phyloP scores from a whole-genome alignment of 2,888 invertebrate genomes.

The Noctua janthe region DNA sequence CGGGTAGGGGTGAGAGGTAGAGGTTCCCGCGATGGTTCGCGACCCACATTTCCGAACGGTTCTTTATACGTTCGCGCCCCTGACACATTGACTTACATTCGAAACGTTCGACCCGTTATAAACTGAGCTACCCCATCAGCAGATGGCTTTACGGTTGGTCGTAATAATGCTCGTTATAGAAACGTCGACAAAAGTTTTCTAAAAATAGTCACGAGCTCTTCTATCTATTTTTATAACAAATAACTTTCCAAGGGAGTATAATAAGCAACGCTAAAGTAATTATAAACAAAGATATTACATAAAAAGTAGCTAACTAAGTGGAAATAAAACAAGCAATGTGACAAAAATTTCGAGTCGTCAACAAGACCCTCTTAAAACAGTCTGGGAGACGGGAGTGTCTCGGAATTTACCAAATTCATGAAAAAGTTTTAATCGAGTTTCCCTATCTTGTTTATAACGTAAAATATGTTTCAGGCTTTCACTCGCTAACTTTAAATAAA shows the following conservation, averaged over 20 bases:
- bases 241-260: not conserved
- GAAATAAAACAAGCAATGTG: slow-evolving; percentile 43
- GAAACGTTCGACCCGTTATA: slow-evolving; percentile 71
- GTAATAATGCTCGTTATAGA: slow-evolving; percentile 48
- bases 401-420: slow-evolving; percentile 58
- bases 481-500: slow-evolving; percentile 21
- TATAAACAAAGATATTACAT: not conserved
- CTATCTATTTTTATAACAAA: not conserved
- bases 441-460: slow-evolving; percentile 56
- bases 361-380: slow-evolving; percentile 37
- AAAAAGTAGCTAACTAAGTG: slow-evolving; percentile 13
- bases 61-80: slow-evolving; percentile 74
- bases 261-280: not conserved
- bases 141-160: slow-evolving; percentile 65
- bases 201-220: not conserved
- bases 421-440: slow-evolving; percentile 69
- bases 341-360: slow-evolving; percentile 29
- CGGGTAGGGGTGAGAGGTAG: slow-evolving; percentile 58
- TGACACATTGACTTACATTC: slow-evolving; percentile 82
- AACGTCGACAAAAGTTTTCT: slow-evolving; percentile 1
- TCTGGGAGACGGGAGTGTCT: slow-evolving; percentile 38
- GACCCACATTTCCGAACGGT: slow-evolving; percentile 75
- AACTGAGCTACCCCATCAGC: slow-evolving; percentile 56
- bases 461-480: slow-evolving; percentile 52
- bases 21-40: slow-evolving; percentile 61